Evolutionary conservation across 64 coral and sea anemone species (phyloP).

Genomic region (Cladopsammia gracilis): DNA sequence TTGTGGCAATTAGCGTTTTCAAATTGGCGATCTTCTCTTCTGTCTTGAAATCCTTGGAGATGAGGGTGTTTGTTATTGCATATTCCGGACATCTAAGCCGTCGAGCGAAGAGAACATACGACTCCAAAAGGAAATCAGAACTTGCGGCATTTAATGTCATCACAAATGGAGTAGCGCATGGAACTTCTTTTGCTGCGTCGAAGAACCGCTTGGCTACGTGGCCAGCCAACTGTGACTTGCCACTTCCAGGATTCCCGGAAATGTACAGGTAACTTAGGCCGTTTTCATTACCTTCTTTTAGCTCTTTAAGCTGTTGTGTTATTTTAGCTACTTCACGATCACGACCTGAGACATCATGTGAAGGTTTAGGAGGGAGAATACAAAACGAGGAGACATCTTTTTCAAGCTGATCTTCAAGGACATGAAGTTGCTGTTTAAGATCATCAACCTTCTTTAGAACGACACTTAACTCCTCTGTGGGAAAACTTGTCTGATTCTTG

Average conservation of each 20-base stretch:
- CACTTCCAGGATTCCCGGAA: constrained; percentile 40
- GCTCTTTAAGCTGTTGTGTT: constrained; percentile 26
- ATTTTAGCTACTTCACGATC: constrained; percentile 23
- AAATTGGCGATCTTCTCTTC: constrained; percentile 13
- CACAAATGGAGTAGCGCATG: background rate
- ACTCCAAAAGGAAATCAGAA: background rate
- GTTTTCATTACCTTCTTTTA: constrained; percentile 13
- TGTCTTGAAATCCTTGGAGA: background rate
- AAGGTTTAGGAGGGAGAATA: constrained; percentile 55
- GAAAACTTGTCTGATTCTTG: constrained; percentile 53
- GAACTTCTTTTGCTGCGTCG: background rate
- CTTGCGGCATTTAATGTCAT: constrained; percentile 20
- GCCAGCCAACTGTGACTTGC: constrained; percentile 9
- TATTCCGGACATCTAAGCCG: background rate
- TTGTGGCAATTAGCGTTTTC: background rate
- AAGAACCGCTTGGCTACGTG: constrained; percentile 20
- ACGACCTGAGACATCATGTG: constrained; percentile 23
- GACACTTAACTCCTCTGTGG: constrained; percentile 30
- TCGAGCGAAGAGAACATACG: background rate
- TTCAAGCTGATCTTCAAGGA: background rate
- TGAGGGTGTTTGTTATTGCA: background rate
- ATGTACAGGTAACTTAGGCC: constrained; percentile 30
- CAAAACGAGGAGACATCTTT: constrained; percentile 12
- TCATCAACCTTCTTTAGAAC: constrained; percentile 14
- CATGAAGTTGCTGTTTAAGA: constrained; percentile 27